These are phyloP conservation scores for Polyergus mexicanus DNA, from an alignment of 1,140 invertebrate species.

Conservation along the genomic window DNA sequence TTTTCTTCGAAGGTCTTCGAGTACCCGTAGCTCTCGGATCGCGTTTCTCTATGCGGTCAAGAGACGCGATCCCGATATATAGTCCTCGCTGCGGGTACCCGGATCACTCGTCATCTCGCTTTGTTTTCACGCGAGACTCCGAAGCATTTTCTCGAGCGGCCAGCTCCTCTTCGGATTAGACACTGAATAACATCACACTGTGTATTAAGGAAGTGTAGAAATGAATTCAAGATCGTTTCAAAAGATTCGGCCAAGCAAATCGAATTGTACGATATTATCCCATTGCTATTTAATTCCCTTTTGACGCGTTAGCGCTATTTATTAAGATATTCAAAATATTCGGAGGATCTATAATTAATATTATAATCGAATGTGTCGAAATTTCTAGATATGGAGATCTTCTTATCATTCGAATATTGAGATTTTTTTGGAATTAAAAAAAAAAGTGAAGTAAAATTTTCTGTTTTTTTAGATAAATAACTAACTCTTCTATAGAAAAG, in stretches of 20 bases:
- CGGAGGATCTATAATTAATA: too few relatives aligned
- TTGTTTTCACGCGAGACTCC: constrained; percentile 46
- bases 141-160: constrained; percentile 55
- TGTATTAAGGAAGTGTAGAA: not conserved
- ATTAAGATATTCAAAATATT: not conserved
- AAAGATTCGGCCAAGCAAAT: not conserved
- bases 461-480: not conserved
- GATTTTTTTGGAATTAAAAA: too few relatives aligned
- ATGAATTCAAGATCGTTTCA: not conserved
- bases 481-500: not conserved
- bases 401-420: too few relatives aligned
- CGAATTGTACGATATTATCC: not conserved
- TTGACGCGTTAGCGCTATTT: not conserved
- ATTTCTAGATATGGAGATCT: too few relatives aligned
- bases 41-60: constrained; percentile 55
- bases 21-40: constrained; percentile 55
- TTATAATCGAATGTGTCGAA: too few relatives aligned
- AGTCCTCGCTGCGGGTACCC: constrained; percentile 61
- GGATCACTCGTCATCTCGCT: constrained; percentile 57
- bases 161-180: constrained; percentile 6
- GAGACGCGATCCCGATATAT: constrained; percentile 45
- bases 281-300: not conserved
- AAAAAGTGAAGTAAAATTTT: not conserved
- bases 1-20: constrained; percentile 42
- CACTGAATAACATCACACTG: too few relatives aligned